phyloP scores from a whole-genome alignment of 1,140 invertebrate species.

The Capitella teleta region DNA sequence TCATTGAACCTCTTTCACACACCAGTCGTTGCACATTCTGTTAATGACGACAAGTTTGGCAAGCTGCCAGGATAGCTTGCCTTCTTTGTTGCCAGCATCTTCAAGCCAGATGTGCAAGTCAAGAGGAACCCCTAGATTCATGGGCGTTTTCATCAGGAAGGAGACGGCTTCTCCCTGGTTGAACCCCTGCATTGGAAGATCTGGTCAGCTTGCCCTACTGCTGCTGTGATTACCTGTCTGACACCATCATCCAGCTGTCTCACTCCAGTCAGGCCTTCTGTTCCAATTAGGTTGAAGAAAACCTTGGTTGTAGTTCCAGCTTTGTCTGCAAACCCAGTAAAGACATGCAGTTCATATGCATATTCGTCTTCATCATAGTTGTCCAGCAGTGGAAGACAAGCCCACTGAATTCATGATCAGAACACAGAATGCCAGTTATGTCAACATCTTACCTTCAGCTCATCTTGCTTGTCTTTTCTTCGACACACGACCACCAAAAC shows the following conservation, averaged over 20 bases:
- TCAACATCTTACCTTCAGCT: constrained; percentile 19
- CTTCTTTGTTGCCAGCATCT: constrained; percentile 4
- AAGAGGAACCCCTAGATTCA: constrained; percentile 9
- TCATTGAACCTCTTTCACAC: not conserved
- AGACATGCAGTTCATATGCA: constrained; percentile 10
- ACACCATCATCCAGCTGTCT: constrained; percentile 8
- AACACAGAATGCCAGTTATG: not conserved
- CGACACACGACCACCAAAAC: not conserved
- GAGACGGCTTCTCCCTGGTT: constrained; percentile 2
- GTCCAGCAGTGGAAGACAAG: constrained; percentile 8
- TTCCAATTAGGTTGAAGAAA: constrained; percentile 8
- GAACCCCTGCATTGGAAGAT: constrained; percentile 6
- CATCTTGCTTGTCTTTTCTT: constrained; percentile 23
- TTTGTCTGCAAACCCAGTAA: constrained; percentile 7
- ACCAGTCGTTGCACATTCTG: constrained; percentile 13
- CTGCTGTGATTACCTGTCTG: constrained; percentile 9
- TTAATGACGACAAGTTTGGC: constrained; percentile 9
- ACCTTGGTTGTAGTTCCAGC: constrained; percentile 7
- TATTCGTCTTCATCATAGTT: constrained; percentile 12
- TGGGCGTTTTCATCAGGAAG: constrained; percentile 1
- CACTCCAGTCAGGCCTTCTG: constrained; percentile 2
- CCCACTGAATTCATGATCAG: constrained; percentile 5
- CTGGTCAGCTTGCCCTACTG: no score
- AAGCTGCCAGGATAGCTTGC: constrained; percentile 11
- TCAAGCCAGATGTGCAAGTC: constrained; percentile 11